Percentiles rank a stretch among this genome's conserved stretches.
Conservation (phyloP, 2,888 invertebrate genomes). For the Drosophila anomelani region DNA sequence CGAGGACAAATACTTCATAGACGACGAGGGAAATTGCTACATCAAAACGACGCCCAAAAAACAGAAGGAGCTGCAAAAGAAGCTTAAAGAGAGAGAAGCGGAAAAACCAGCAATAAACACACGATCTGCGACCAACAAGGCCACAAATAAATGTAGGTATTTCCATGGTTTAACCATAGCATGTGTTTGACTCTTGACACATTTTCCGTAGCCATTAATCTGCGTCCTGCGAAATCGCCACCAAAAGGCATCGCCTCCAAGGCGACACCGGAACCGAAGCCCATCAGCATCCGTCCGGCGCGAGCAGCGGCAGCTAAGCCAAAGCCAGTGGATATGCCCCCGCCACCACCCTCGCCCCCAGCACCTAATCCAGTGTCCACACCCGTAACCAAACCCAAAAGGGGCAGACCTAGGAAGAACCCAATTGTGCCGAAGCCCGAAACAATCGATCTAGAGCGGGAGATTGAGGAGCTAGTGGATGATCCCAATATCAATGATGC, state of each 20-base stretch:
- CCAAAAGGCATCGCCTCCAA: slow-evolving; percentile 35
- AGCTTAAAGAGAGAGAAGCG: slow-evolving; percentile 35
- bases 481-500: slow-evolving; percentile 40
- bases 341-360: slow-evolving; percentile 22
- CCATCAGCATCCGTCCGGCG: slow-evolving; percentile 39
- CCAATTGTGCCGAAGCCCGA: slow-evolving; percentile 2
- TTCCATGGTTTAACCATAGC: background rate
- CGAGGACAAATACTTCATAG: slow-evolving; percentile 91
- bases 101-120: slow-evolving; percentile 4
- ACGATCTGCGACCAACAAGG: slow-evolving; percentile 24
- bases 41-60: slow-evolving; percentile 89
- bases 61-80: slow-evolving; percentile 51
- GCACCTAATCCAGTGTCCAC: background rate
- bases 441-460: slow-evolving; percentile 21
- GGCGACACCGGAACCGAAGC: slow-evolving; percentile 5
- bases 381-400: background rate
- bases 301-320: slow-evolving; percentile 6
- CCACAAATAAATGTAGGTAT: slow-evolving; percentile 47
- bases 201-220: slow-evolving; percentile 50
- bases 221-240: slow-evolving; percentile 61
- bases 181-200: background rate
- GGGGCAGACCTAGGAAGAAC: slow-evolving; percentile 23
- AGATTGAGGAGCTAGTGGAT: slow-evolving; percentile 59
- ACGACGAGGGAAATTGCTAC: slow-evolving; percentile 91
- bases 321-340: background rate